phyloP scores from a whole-genome alignment of 1,140 invertebrate species.

The Zaprionus kolodkinae region DNA sequence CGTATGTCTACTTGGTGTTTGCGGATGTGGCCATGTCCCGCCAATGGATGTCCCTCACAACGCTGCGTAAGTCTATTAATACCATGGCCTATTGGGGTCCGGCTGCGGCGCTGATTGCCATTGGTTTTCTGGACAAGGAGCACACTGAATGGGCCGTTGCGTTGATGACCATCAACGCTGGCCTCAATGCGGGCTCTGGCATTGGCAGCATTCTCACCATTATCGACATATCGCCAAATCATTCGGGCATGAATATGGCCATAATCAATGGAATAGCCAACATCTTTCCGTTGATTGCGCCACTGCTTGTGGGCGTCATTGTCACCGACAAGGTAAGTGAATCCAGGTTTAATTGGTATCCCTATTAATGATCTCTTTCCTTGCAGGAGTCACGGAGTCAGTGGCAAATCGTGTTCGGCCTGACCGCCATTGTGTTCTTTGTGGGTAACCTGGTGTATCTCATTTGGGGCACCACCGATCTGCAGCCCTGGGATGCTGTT shows the following conservation, averaged over 20 bases:
- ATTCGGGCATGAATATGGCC: constrained; percentile 88
- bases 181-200: constrained; percentile 90
- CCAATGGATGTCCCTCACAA: constrained; percentile 58
- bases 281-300: constrained; percentile 88
- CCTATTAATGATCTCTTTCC: neutral
- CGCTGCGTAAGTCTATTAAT: constrained; percentile 88
- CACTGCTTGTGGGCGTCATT: constrained; percentile 87
- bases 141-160: constrained; percentile 85
- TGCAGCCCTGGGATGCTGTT: constrained; percentile 88
- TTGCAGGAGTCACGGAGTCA: constrained; percentile 85
- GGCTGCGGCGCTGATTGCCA: constrained; percentile 86
- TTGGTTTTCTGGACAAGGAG: constrained; percentile 85
- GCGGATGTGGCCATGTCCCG: constrained; percentile 57
- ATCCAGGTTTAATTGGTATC: neutral
- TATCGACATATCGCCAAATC: constrained; percentile 91
- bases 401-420: constrained; percentile 91
- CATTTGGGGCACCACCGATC: constrained; percentile 87
- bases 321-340: constrained; percentile 86
- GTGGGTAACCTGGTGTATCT: constrained; percentile 89
- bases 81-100: constrained; percentile 87
- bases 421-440: constrained; percentile 89
- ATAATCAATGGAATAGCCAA: constrained; percentile 90
- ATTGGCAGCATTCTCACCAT: constrained; percentile 89
- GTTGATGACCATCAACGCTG: constrained; percentile 89
- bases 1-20: constrained; percentile 86